Evolutionary conservation across 2,797 vertebrate genomes (phyloP).

Genomic region (Sphenopsis melanotis): DNA sequence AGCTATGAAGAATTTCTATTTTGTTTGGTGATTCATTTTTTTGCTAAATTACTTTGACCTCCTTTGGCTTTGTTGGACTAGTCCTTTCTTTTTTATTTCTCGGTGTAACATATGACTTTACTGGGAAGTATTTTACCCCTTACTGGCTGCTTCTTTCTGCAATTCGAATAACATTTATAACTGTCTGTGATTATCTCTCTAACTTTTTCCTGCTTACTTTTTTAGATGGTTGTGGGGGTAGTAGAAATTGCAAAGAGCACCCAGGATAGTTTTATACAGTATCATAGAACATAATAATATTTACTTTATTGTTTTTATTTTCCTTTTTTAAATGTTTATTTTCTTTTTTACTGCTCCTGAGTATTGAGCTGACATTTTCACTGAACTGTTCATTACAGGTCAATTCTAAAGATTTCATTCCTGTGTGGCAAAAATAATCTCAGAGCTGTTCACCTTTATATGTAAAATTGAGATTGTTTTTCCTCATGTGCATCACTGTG

Average conservation of each 20-base stretch:
- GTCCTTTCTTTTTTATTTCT: not conserved
- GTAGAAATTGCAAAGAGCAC: not conserved
- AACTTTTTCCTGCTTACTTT: not conserved
- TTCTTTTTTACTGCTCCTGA: not conserved
- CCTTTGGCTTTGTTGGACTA: not conserved
- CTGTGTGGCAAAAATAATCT: not conserved
- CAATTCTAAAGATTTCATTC: not conserved
- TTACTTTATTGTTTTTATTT: not conserved
- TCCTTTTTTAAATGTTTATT: not conserved
- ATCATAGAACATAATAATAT: not conserved
- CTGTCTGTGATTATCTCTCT: not conserved
- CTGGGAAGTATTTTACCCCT: not conserved
- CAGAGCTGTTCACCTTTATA: not conserved
- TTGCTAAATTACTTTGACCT: not conserved
- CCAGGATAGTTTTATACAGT: not conserved
- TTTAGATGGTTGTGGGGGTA: not conserved
- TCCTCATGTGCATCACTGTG: not conserved
- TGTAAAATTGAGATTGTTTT: not conserved
- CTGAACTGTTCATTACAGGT: not conserved
- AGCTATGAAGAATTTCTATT: not conserved
- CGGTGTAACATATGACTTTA: not conserved
- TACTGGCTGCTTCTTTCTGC: not conserved
- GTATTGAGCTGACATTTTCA: constrained; percentile 12
- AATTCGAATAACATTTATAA: not conserved
- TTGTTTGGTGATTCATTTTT: not conserved